These are phyloP conservation scores for Chalcis sispes DNA, from an alignment of 2,888 invertebrate genomes.

Conservation along the genomic window DNA sequence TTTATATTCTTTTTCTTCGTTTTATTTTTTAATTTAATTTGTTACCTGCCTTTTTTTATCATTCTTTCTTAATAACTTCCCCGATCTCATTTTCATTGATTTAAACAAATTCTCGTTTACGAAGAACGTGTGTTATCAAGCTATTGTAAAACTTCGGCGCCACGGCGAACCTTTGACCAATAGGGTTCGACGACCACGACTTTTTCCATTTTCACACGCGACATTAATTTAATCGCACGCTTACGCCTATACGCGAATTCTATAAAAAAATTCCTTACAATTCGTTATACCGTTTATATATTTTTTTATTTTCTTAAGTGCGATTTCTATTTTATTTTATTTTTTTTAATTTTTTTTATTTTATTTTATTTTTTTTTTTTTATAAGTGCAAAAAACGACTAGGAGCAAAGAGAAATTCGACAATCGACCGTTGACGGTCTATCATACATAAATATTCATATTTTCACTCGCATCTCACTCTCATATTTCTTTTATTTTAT, in stretches of 20 bases:
- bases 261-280: slow-evolving; percentile 38
- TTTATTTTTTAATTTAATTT: no score
- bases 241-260: slow-evolving; percentile 30
- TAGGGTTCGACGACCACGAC: slow-evolving; percentile 55
- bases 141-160: slow-evolving; percentile 36
- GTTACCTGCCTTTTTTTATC: not conserved
- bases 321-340: slow-evolving; percentile 46
- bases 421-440: slow-evolving; percentile 33
- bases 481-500: slow-evolving; percentile 34
- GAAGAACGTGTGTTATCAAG: slow-evolving; percentile 27
- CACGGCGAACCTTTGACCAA: slow-evolving; percentile 29
- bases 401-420: slow-evolving; percentile 57
- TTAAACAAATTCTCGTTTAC: no score
- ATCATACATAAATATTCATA: slow-evolving; percentile 20
- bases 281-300: slow-evolving; percentile 14
- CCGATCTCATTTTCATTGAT: no score
- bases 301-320: slow-evolving; percentile 41
- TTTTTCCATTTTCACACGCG: slow-evolving; percentile 9
- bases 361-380: slow-evolving; percentile 10
- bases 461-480: slow-evolving; percentile 24
- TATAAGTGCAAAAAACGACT: slow-evolving; percentile 56
- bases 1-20: not conserved
- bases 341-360: not conserved
- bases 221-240: slow-evolving; percentile 35
- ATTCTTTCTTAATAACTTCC: slow-evolving; percentile 21